Evolutionary conservation across 2,113 vertebrate species (phyloP), one percentile per base, ranked within the genome.

Genomic region (Salminus brasiliensis): DNA sequence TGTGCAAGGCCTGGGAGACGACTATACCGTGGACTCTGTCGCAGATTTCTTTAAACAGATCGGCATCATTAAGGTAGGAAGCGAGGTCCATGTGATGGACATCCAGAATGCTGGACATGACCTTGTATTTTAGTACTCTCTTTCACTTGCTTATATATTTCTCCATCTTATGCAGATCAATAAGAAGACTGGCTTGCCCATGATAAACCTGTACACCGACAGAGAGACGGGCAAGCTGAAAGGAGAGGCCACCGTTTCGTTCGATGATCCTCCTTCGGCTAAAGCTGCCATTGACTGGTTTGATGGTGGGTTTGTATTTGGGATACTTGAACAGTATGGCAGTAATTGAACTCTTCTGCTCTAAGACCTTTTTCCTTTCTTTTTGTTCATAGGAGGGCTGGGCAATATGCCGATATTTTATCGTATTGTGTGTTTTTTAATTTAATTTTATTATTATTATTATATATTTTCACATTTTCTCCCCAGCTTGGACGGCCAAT

Each of bases 1-100:
- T 36, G 95, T 97, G 18, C 96, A 97, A 89, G 96, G 96, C 60
- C 90, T 97, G 71, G 96, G 96, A 1, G 95, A 97, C 79, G 93
- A 93, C 74, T 96, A 96, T 76, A 96, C 95, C 1, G 94, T 97
- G 0, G 96, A 97, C 29, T 93, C 95, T 0, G 95, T 97, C 53
- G 95, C 96, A 1, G 95, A 97, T 32, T 96, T 94, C 80, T 97
- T 97, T 81, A 97, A 97, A 83, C 96, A 97, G 91, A 97, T 97
- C 6, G 96, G 96, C 36, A 96, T 97, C 78, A 97, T 97, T 60
- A 97, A 97, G 96, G 96, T 95, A 77, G 1, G 18, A 2, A 21
- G 47, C 12, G 47, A 49, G 47, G 16, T 1, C n/a, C n/a, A 49
- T 1, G 16, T 1, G 1, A 12, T 2, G 6, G 0, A 12, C 1